Conservation (phyloP, 2,113 vertebrate genomes). For the Alces alces region DNA sequence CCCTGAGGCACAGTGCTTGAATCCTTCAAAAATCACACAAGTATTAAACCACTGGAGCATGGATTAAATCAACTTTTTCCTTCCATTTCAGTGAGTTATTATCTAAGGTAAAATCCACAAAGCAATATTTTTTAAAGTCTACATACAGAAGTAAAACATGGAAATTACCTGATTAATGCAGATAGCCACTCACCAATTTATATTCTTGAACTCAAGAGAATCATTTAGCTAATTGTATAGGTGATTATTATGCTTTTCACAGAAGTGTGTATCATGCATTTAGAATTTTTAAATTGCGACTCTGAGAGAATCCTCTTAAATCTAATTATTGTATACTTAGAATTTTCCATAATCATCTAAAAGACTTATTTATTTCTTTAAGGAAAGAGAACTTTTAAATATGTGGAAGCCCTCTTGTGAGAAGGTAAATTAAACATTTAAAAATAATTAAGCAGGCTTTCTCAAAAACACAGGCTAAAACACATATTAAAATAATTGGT, state of each 20-base stretch:
- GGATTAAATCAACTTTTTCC: conserved; percentile 54
- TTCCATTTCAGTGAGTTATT: conserved; percentile 64
- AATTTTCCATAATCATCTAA: conserved; percentile 62
- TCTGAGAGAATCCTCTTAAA: conserved; percentile 72
- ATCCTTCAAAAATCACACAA: conserved; percentile 53
- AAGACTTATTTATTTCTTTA: conserved; percentile 61
- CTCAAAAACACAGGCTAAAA: not conserved
- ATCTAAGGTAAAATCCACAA: conserved; percentile 63
- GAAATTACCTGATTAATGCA: conserved; percentile 75
- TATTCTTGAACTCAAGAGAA: conserved; percentile 73
- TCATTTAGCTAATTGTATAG: conserved; percentile 76
- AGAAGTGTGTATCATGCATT: conserved; percentile 72
- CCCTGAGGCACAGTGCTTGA: conserved; percentile 35
- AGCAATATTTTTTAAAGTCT: conserved; percentile 69
- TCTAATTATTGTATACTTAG: conserved; percentile 72
- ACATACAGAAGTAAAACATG: conserved; percentile 65
- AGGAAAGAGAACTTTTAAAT: conserved; percentile 56
- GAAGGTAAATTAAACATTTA: conserved; percentile 50
- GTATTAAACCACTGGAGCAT: conserved; percentile 49
- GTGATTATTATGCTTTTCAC: conserved; percentile 76
- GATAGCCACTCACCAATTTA: conserved; percentile 75
- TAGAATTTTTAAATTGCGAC: conserved; percentile 71
- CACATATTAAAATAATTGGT: conserved; percentile 19
- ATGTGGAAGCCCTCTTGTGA: conserved; percentile 53
- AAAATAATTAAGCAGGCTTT: conserved; percentile 46